Evolutionary conservation across 2,797 vertebrate species (phyloP).

Genomic region (Triplophysa bombifrons): DNA sequence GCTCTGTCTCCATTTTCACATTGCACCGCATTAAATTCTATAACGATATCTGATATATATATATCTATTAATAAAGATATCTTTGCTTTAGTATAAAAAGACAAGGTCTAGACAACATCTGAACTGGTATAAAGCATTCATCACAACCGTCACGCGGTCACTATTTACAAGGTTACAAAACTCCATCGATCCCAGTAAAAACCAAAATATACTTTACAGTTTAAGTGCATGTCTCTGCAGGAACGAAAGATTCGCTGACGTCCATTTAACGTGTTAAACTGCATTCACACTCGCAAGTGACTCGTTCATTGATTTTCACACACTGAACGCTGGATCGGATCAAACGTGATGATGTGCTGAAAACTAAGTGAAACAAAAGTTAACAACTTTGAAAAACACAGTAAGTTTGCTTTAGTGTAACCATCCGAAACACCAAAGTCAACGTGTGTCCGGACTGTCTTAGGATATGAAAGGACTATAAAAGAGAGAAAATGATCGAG

Average conservation of each 20-base stretch:
- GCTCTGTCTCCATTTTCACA: constrained; percentile 67
- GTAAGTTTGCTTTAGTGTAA: too few species aligned
- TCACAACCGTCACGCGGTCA: neutral
- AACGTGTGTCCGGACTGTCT: neutral
- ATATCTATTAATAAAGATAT: constrained; percentile 39
- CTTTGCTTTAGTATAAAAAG: constrained; percentile 76
- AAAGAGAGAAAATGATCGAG: too few species aligned
- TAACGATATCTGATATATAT: constrained; percentile 60
- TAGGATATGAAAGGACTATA: neutral
- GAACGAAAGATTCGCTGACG: neutral
- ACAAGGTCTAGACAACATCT: constrained; percentile 63
- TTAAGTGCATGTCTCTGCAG: constrained; percentile 26
- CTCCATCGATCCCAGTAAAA: constrained; percentile 33
- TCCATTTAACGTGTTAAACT: too few species aligned
- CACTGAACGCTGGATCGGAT: too few species aligned
- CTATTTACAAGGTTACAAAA: constrained; percentile 49
- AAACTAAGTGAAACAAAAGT: too few species aligned
- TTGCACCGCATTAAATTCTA: constrained; percentile 54
- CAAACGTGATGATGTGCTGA: too few species aligned
- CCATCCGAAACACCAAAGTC: too few species aligned
- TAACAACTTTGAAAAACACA: too few species aligned
- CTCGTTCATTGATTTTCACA: too few species aligned
- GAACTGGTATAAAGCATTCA: constrained; percentile 1
- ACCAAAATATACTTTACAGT: neutral
- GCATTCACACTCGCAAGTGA: too few species aligned